Evolutionary conservation across 2,888 invertebrate species (phyloP), one percentile per base, ranked within the genome.

Genomic region (Synanthedon formicaeformis): DNA sequence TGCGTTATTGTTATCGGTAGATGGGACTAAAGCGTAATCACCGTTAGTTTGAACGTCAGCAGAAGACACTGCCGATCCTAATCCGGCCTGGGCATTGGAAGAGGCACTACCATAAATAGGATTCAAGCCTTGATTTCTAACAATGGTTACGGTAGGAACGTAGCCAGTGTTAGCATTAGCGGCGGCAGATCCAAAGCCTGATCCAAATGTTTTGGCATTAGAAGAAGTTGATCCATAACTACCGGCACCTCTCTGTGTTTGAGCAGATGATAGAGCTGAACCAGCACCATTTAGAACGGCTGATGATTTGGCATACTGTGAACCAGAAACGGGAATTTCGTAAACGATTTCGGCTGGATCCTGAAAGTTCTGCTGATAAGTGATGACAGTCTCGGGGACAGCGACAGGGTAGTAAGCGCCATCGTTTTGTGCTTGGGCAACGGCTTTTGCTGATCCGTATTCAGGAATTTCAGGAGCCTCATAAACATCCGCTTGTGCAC

Each of bases 351-450:
- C 69, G 52, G 65, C 59, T 13, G 77, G 78, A 0, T 61, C 61
- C 54, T 70, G 74, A 51, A 77, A 76, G 66, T 78, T 78, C 58
- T 85, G 81, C 55, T 79, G 68, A 62, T 85, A 84, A 5, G 83
- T 69, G 56, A 82, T 64, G 52, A 84, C 65, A 11, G 75, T 71
- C 0, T 76, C 80, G 1, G 83, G 80, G 10, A 70, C 73, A 0
- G 80, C 81, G 13, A 81, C 60, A 1, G 74, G 62, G 61, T 76
- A 79, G 67, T 75, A 84, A 10, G 60, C 63, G 1, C 71, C 66
- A 13, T 54, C 67, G 18, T 68, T 65, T 27, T 66, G 67, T 10
- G 62, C 64, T 50, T 67, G 60, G 18, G 67, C 67, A 0, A 55
- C 52, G 10, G 70, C 67, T 52, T 67, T 64, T n/a, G 65, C 66